phyloP scores from a whole-genome alignment of 2,113 vertebrate species.

The Cyanistes caeruleus region DNA sequence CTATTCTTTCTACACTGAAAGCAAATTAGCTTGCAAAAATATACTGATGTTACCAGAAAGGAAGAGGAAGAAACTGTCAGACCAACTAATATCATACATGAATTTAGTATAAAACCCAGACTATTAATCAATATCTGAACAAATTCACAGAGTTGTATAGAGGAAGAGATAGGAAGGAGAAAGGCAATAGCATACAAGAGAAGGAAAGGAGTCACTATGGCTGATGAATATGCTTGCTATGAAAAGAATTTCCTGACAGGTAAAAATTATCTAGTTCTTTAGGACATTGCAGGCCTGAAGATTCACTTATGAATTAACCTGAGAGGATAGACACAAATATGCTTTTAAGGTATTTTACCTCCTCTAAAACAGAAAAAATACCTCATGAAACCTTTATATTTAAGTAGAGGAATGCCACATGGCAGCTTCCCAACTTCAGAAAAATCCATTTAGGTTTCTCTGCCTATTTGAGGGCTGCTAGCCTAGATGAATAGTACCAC shows the following conservation, averaged over 20 bases:
- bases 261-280: neutral
- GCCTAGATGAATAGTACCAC: neutral
- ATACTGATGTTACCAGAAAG: neutral
- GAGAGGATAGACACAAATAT: neutral
- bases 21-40: neutral
- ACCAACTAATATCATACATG: neutral
- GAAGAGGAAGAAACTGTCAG: neutral
- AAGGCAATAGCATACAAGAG: neutral
- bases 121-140: neutral
- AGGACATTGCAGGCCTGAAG: neutral
- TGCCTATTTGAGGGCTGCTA: neutral
- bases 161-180: neutral
- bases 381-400: neutral
- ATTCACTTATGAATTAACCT: neutral
- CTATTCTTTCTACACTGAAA: neutral
- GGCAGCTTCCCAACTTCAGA: neutral
- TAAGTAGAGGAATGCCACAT: neutral
- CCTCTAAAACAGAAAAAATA: neutral
- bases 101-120: neutral
- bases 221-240: neutral
- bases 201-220: neutral
- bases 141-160: neutral
- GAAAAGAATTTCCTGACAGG: neutral
- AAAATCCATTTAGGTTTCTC: neutral
- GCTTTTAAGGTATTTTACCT: neutral